Evolutionary conservation across 2,113 vertebrate genomes (phyloP), one percentile per base, ranked within the genome.

Genomic region (Chaenocephalus aceratus): DNA sequence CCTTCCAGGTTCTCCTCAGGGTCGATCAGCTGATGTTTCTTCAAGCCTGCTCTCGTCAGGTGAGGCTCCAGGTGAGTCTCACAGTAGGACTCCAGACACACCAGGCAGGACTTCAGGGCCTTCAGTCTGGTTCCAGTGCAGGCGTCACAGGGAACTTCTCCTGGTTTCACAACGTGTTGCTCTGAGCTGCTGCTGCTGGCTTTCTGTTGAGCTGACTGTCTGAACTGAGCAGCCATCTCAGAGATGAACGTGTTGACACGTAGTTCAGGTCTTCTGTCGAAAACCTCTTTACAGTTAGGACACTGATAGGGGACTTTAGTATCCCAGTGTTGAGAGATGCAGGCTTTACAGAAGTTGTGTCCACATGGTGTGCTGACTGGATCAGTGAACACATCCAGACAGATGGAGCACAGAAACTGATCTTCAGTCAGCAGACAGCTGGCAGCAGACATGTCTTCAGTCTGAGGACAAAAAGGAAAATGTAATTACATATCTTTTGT

Each of bases 361-460:
- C 36, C 36, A 36, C 36, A 36, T 36, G 36, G 36, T 36, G 0
- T 36, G 36, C 1, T 36, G 36, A 36, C 36, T 36, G 36, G 36
- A 36, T 5, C 36, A 36, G 36, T 36, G 36, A 36, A 36, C 36
- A 36, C 36, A 36, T 36, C 36, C 36, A 36, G 36, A 36, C 36
- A 36, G 36, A 36, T 36, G 36, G 36, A 36, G 36, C 36, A 36
- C 36, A 36, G 36, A 7, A 36, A 36, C 36, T 36, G 45, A 36
- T 36, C 36, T 36, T 36, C 36, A 36, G 36, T 36, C 36, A 36
- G 36, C 36, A 7, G 36, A 36, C 36, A 36, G 36, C 16, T 65
- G 26, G 10, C 62, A 65, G 62, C 26, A 65, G 62, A 48, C 48
- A 45, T 65, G 62, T 65, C 61, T 44, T 48, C 61, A 26, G 21